These are phyloP conservation scores for Siphamia tubifer DNA, from an alignment of 2,113 vertebrate genomes.

Conservation along the genomic window DNA sequence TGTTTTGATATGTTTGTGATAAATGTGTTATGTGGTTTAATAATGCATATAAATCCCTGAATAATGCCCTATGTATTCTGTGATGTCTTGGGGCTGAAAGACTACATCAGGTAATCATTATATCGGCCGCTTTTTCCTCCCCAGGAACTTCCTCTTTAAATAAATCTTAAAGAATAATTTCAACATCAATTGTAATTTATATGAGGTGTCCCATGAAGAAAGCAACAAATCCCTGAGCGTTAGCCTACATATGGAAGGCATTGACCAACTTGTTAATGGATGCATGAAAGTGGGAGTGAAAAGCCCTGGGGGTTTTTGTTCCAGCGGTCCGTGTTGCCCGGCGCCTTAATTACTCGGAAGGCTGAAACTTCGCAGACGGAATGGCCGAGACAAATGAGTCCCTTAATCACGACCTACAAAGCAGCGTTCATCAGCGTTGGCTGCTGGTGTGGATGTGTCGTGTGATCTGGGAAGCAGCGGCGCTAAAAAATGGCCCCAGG, in stretches of 20 bases:
- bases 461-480: background rate
- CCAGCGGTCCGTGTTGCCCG: constrained; percentile 8
- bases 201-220: constrained; percentile 30
- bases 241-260: constrained; percentile 56
- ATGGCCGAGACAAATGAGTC: constrained; percentile 46
- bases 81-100: constrained; percentile 14
- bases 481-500: background rate
- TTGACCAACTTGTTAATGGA: constrained; percentile 39
- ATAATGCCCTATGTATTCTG: background rate
- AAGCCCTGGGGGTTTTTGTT: constrained; percentile 20
- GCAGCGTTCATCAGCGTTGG: constrained; percentile 16
- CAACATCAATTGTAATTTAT: constrained; percentile 40
- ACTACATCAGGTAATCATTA: constrained; percentile 13
- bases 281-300: constrained; percentile 50
- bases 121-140: constrained; percentile 3
- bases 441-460: background rate
- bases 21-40: background rate
- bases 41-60: background rate
- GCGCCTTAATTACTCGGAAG: constrained; percentile 56
- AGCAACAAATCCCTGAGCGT: constrained; percentile 18
- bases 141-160: background rate
- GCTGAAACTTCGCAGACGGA: constrained; percentile 58
- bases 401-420: constrained; percentile 56
- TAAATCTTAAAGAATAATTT: constrained; percentile 32
- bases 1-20: background rate